Conservation (phyloP, 2,113 vertebrate species). For the Grammomys dolichurus region DNA sequence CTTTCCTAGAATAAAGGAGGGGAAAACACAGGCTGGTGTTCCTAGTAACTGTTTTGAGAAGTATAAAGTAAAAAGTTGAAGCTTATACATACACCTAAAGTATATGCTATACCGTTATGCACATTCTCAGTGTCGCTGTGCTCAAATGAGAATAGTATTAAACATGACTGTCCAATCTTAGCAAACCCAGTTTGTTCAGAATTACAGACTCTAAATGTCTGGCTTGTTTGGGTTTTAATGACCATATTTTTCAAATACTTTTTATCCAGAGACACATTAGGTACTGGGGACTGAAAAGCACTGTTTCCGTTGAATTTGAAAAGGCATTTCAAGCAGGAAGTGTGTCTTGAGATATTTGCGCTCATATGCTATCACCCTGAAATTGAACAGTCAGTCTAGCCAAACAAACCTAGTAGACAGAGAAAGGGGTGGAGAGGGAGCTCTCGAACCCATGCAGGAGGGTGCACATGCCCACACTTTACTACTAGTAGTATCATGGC, state of each 20-base stretch:
- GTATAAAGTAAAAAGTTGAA: slow-evolving; percentile 23
- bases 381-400: not conserved
- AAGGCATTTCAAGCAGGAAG: not conserved
- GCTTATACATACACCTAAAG: not conserved
- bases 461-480: not conserved
- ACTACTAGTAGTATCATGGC: not conserved
- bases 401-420: not conserved
- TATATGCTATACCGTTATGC: not conserved
- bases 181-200: not conserved
- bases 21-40: slow-evolving; percentile 28
- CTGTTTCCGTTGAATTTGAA: not conserved
- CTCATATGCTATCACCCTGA: not conserved
- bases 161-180: not conserved
- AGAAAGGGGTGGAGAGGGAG: not conserved
- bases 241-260: not conserved
- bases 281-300: not conserved
- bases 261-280: not conserved
- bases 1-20: slow-evolving; percentile 22
- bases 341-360: not conserved
- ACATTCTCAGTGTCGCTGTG: not conserved
- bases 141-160: not conserved
- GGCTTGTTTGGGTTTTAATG: not conserved
- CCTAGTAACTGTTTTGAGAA: not conserved
- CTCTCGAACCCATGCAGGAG: not conserved
- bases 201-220: not conserved